Evolutionary conservation across 1,140 invertebrate species (phyloP).

Genomic region (Nilaparvata lugens): DNA sequence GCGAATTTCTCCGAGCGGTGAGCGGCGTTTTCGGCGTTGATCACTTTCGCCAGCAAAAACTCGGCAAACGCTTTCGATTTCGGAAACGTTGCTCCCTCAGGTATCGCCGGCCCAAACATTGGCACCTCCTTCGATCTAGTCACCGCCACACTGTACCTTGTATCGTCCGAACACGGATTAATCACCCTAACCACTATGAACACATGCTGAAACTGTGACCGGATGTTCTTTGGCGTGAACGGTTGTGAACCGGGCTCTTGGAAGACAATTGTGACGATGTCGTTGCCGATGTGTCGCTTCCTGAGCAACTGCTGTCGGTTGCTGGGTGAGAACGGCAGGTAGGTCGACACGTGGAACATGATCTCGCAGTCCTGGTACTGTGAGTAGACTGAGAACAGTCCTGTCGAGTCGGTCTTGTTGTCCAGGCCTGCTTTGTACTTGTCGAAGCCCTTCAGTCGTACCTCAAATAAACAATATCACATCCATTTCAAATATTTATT

Average conservation of each 20-base stretch:
- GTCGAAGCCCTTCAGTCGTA: constrained; percentile 80
- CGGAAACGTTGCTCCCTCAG: constrained; percentile 69
- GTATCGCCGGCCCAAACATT: constrained; percentile 89
- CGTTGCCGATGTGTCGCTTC: constrained; percentile 89
- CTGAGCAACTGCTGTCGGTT: constrained; percentile 83
- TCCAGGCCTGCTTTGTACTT: constrained; percentile 88
- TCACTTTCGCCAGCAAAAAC: constrained; percentile 90
- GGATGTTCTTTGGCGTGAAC: constrained; percentile 85
- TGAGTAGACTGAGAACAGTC: constrained; percentile 75
- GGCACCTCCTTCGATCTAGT: constrained; percentile 92
- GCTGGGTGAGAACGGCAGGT: constrained; percentile 86
- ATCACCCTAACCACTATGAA: constrained; percentile 86
- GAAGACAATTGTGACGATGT: constrained; percentile 94
- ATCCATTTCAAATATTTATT: too few species aligned
- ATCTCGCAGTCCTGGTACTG: constrained; percentile 78
- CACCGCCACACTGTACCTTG: constrained; percentile 84
- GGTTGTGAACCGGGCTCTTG: constrained; percentile 91
- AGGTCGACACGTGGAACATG: constrained; percentile 91
- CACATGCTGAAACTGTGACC: constrained; percentile 96
- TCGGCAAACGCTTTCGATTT: constrained; percentile 87
- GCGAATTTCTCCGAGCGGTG: constrained; percentile 94
- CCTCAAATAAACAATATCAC: too few species aligned
- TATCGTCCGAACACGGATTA: constrained; percentile 85
- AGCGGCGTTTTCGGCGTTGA: constrained; percentile 96
- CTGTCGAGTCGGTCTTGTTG: constrained; percentile 82